A percentile compares a stretch with the other conserved stretches of the same genome.
phyloP scores from a whole-genome alignment of 2,888 invertebrate genomes.

The Eulithis testata region DNA sequence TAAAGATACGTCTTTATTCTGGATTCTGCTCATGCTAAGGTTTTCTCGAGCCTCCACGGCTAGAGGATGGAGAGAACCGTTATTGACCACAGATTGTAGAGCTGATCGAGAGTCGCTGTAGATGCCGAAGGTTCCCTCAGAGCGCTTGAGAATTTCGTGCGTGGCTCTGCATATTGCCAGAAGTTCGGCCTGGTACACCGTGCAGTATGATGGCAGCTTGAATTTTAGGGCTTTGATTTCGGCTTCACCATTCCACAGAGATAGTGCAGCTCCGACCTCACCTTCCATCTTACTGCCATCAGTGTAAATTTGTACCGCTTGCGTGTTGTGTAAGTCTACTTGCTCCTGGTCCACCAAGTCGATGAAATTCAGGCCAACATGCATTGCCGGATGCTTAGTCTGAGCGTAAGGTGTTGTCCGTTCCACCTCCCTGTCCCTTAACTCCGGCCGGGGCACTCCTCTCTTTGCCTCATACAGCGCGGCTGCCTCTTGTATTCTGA shows the following conservation, averaged over 20 bases:
- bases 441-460: too few species aligned
- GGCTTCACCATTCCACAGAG: too few species aligned
- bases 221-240: slow-evolving; percentile 1
- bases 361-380: not conserved
- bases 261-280: too few species aligned
- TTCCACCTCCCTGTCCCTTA: slow-evolving; percentile 7
- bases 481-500: too few species aligned
- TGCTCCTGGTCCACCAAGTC: slow-evolving; percentile 2
- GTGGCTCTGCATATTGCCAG: slow-evolving; percentile 11
- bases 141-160: not conserved
- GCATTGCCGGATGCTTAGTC: slow-evolving; percentile 2
- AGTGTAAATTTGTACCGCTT: slow-evolving; percentile 4
- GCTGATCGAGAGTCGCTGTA: too few species aligned
- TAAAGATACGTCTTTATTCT: not conserved
- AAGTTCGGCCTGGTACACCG: slow-evolving; percentile 20
- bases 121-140: too few species aligned
- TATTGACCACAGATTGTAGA: too few species aligned
- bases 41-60: too few species aligned
- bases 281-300: slow-evolving; percentile 16
- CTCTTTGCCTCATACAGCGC: too few species aligned
- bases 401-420: not conserved
- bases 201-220: slow-evolving; percentile 3
- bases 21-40: not conserved
- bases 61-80: too few species aligned
- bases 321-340: not conserved